These are phyloP conservation scores for Drosophila lini DNA, from an alignment of 1,140 invertebrate genomes.

Conservation along the genomic window DNA sequence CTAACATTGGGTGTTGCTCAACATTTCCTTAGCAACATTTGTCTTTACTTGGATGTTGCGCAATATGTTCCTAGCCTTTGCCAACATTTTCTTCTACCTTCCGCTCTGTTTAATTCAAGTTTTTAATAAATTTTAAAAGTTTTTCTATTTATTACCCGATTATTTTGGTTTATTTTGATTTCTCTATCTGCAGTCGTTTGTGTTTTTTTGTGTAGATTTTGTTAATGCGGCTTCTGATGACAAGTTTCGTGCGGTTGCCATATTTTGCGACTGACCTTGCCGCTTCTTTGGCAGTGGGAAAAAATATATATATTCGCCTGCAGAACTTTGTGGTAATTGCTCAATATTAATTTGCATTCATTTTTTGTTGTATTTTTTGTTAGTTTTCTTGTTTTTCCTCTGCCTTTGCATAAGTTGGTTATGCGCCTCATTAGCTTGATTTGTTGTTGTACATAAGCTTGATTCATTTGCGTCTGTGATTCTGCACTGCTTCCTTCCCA, in stretches of 20 bases:
- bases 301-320: conserved; percentile 30
- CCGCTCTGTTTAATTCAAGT: background rate
- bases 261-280: conserved; percentile 63
- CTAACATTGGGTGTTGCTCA: background rate
- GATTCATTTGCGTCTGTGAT: conserved; percentile 20
- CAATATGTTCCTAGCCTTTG: background rate
- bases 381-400: conserved; percentile 1
- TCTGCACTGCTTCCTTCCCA: conserved; percentile 50
- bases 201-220: conserved; percentile 30
- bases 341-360: conserved; percentile 43
- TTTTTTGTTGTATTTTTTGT: background rate
- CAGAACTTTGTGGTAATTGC: conserved; percentile 67
- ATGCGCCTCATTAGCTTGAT: conserved; percentile 58
- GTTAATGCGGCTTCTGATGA: conserved; percentile 29
- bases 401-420: conserved; percentile 28
- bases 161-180: background rate
- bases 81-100: background rate
- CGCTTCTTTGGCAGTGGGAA: conserved; percentile 67
- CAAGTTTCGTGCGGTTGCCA: conserved; percentile 52
- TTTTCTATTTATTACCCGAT: background rate
- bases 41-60: background rate
- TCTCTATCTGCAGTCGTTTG: conserved; percentile 6
- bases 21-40: background rate
- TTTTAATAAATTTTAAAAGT: background rate
- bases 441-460: conserved; percentile 50